Evolutionary conservation across 2,888 invertebrate genomes (phyloP), one percentile per base, ranked within the genome.

Genomic region (Flabesymbios commensalis): DNA sequence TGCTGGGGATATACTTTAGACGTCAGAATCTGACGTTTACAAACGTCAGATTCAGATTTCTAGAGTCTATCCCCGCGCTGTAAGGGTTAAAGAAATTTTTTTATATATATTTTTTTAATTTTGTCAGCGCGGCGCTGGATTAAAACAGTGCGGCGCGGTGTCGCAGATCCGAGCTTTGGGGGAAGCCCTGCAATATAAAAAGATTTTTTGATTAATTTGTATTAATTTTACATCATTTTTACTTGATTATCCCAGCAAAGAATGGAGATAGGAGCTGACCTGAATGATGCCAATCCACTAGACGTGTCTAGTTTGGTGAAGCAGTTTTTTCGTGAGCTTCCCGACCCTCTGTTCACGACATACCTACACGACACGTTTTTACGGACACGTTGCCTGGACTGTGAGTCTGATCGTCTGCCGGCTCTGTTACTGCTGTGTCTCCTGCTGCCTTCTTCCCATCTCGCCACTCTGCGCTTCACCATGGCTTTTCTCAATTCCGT

Each of bases 291-390:
- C 14, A 88, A 90, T 75, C 90, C 91, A 0, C 88, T 92, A 71
- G 94, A 95, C 83, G 88, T 93, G 19, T 92, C 93, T 1, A 91
- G 90, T 78, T 88, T 93, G 32, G 84, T 94, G 28, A 94, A 94
- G 80, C 87, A 90, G 51, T 94, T 93, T 80, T 88, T 94, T 65
- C 86, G 94, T 61, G 89, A 90, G 79, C 84, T 94, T 56, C 93
- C 93, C 0, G 92, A 93, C 73, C 92, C 94, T 0, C 83, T 94
- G 24, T 89, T 94, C 82, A 92, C 89, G 0, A 84, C 81, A 65
- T 77, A 80, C 0, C 89, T 89, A 65, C 93, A 94, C 75, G 92
- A 93, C 74, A 82, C 90, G 36, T 88, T 94, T 64, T 83, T 93
- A 54, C 82, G 82, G 57, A 84, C 84, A 68, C 70, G 78, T 53